Base-by-base conservation (phyloP, 2,888 invertebrate genomes). In the Alsophila aescularia region DNA sequence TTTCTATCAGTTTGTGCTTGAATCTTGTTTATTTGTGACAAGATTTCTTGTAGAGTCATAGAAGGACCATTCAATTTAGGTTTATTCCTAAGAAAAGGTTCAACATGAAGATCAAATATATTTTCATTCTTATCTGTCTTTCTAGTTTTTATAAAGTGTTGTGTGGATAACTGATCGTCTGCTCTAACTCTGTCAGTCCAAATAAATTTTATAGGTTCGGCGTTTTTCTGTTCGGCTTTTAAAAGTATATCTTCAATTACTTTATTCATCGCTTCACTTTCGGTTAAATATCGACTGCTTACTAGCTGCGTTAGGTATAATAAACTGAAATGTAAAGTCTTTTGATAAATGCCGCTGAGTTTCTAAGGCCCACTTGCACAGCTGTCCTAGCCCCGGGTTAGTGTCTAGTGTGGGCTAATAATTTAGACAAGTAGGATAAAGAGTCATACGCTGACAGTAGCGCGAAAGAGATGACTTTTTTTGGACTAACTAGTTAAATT, bases 251-350 rank as follows among this genome's bases (percentile, higher is more conserved):
- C 73, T 66, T 76, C 63, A 32, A 69, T 54, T 18, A 52, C 52
- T 56, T 64, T 64, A 40, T 76, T 63, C 42, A 75, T 73, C 66
- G 56, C 70, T 67, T 65, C 79, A 79, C 79, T 82, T 85, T 83
- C 87, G 75, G 82, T 83, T 79, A 84, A 78, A 77, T 83, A 83
- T 70, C 77, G 78, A 72, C 83, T 70, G 58, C 75, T 72, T 60
- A 75, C 70, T 62, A 82, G 75, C 72, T 83, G 81, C 77, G 85
- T 84, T 72, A 85, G 77, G 81, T 81, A 80, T 80, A 86, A 80
- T 80, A 87, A 76, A 83, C 89, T 90, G 83, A 49, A 77, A 81
- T 24, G 52, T 66, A 48, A 64, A 24, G 31, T 21, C 2, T 35
- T 14, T n/a, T 3, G 9, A 6, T 32, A 10, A 2, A 6, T 32